Conservation (phyloP, 1,140 invertebrate genomes). For the Drosophila insularis region DNA sequence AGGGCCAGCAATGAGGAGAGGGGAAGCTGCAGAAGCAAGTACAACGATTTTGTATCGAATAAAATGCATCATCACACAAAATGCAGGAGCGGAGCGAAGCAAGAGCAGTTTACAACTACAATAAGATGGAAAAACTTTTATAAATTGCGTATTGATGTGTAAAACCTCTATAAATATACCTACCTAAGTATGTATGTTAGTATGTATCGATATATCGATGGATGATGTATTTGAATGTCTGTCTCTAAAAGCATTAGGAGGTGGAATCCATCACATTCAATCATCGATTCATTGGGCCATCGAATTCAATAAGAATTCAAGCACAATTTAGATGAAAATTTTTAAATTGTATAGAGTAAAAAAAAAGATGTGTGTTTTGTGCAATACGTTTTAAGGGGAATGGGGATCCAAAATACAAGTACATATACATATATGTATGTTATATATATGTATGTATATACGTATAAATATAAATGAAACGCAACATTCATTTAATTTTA, state of each 20-base stretch:
- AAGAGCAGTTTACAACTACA: slow-evolving; percentile 17
- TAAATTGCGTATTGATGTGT: slow-evolving; percentile 18
- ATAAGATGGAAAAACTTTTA: slow-evolving; percentile 23
- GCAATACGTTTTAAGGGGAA: slow-evolving; percentile 33
- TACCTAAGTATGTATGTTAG: slow-evolving; percentile 15
- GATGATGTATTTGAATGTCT: slow-evolving; percentile 7
- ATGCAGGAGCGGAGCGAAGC: slow-evolving; percentile 6
- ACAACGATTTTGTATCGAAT: slow-evolving; percentile 46
- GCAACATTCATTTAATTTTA: slow-evolving; percentile 3
- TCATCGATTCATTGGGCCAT: slow-evolving; percentile 6
- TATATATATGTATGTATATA: slow-evolving; percentile 40
- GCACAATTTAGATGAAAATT: slow-evolving; percentile 31
- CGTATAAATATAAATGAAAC: slow-evolving; percentile 33
- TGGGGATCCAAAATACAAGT: slow-evolving; percentile 33
- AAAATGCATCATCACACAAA: slow-evolving; percentile 18
- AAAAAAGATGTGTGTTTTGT: slow-evolving; percentile 14
- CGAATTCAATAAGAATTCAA: slow-evolving; percentile 16
- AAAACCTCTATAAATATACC: slow-evolving; percentile 21
- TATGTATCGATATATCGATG: not conserved
- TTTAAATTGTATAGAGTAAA: slow-evolving; percentile 37
- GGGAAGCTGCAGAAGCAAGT: slow-evolving; percentile 45
- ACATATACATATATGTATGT: slow-evolving; percentile 38
- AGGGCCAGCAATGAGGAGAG: slow-evolving; percentile 25
- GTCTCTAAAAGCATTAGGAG: slow-evolving; percentile 1
- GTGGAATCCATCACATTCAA: not conserved